phyloP scores from a whole-genome alignment of 2,888 invertebrate genomes.

The Heliconius hortense region DNA sequence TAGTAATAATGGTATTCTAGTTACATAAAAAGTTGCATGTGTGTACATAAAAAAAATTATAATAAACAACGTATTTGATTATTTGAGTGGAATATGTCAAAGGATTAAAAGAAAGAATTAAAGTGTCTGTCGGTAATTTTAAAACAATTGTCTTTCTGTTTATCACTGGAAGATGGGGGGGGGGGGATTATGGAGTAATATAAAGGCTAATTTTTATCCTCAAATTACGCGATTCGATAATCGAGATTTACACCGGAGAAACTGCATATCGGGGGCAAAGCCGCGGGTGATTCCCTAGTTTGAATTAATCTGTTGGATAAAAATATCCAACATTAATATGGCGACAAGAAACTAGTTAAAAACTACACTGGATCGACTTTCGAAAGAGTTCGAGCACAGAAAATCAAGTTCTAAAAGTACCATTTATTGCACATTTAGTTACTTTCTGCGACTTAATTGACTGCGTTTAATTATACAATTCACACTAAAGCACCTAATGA shows the following conservation, averaged over 20 bases:
- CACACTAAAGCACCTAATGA: not conserved
- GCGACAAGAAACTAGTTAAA: slow-evolving; percentile 42
- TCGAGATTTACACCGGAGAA: too few relatives aligned
- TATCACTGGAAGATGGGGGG: too few relatives aligned
- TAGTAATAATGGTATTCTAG: not conserved
- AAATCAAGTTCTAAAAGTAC: slow-evolving; percentile 48
- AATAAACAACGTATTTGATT: not conserved
- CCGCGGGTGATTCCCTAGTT: not conserved
- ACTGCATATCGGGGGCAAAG: too few relatives aligned
- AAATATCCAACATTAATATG: slow-evolving; percentile 30
- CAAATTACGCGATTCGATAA: too few relatives aligned
- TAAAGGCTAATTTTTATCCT: too few relatives aligned
- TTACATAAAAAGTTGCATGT: not conserved
- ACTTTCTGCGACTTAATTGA: slow-evolving; percentile 28
- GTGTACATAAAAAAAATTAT: not conserved
- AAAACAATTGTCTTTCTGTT: too few relatives aligned
- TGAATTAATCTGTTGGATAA: slow-evolving; percentile 25
- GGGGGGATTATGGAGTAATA: too few relatives aligned
- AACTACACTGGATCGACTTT: slow-evolving; percentile 64
- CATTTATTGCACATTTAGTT: slow-evolving; percentile 45
- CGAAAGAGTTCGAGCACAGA: slow-evolving; percentile 54
- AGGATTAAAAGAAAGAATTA: not conserved
- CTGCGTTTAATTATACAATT: slow-evolving; percentile 10
- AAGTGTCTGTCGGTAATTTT: too few relatives aligned
- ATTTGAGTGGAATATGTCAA: not conserved